Conservation (phyloP, 2,797 vertebrate genomes). For the Coregonus sp. region DNA sequence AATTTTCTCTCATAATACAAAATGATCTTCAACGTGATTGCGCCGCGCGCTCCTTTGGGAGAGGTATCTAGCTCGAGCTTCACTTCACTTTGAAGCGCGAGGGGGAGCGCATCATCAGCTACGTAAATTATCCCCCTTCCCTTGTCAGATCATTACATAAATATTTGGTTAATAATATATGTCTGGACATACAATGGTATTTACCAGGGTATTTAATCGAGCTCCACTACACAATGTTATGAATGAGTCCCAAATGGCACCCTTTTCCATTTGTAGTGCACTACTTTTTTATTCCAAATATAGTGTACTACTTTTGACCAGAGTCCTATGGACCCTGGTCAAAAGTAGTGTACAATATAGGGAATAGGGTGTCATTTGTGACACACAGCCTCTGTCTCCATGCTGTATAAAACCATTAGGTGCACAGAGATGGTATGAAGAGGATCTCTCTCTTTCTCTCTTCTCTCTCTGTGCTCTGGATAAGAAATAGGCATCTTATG, state of each 20-base stretch:
- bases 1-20: slow-evolving; percentile 8
- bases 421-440: not conserved
- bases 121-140: slow-evolving; percentile 34
- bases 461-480: not conserved
- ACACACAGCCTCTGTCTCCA: not conserved
- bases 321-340: not conserved
- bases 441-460: not conserved
- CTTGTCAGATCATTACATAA: slow-evolving; percentile 53
- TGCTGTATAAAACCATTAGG: not conserved
- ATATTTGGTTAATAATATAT: slow-evolving; percentile 56
- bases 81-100: slow-evolving; percentile 22
- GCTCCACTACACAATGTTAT: slow-evolving; percentile 18
- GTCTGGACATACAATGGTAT: slow-evolving; percentile 35
- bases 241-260: not conserved
- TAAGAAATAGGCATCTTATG: slow-evolving; percentile 52
- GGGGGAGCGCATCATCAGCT: slow-evolving; percentile 46
- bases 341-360: not conserved
- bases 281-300: not conserved
- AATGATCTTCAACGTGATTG: slow-evolving; percentile 44
- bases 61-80: not conserved
- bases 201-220: not conserved
- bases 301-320: not conserved
- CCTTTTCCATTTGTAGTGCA: slow-evolving; percentile 1
- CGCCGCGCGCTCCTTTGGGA: not conserved
- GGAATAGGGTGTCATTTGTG: not conserved